Evolutionary conservation across 2,113 vertebrate genomes (phyloP), one percentile per base, ranked within the genome.

Genomic region (Microcebus lehilahytsara): DNA sequence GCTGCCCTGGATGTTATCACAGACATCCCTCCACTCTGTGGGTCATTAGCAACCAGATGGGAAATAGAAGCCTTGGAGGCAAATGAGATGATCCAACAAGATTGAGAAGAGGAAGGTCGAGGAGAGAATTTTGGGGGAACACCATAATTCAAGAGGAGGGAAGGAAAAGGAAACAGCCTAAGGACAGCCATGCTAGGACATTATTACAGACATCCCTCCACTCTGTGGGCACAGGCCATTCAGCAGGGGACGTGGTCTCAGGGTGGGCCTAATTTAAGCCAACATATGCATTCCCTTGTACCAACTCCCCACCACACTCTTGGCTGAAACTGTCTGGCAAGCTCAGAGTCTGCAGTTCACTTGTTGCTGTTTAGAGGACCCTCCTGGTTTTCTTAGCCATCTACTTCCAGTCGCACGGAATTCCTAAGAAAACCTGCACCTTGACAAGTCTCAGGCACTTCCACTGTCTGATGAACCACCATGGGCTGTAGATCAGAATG

Each of bases 371-470:
- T 96, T 23, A 1, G 46, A 92, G 66, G 53, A 71, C 13, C 34
- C 12, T 72, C 58, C 56, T 91, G 37, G 32, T 62, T 64, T 74
- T 89, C 75, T 91, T 37, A 62, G 49, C 25, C 32, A 37, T 19
- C 46, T 62, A 49, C 49, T 58, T 74, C 27, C 30, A 37, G 58
- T 20, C 75, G 27, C 9, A 42, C 58, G 27, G 3, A 6, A 89
- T 92, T 89, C 85, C 49, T 92, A 84, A 85, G 75, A 86, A 92
- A 96, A 90, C 9, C 56, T 69, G 34, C 14, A 49, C 34, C 66
- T 93, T 77, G 53, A 77, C 34, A 46, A 30, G 91, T 89, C 66
- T 40, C 80, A 86, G 72, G 20, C 19, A 34, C 34, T 81, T 91
- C n/a, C 13, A 53, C 13, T 2, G 23, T 69, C 71, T 78, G 37